Conservation (phyloP, 2,888 invertebrate species). For the Alentia gelatinosa region DNA sequence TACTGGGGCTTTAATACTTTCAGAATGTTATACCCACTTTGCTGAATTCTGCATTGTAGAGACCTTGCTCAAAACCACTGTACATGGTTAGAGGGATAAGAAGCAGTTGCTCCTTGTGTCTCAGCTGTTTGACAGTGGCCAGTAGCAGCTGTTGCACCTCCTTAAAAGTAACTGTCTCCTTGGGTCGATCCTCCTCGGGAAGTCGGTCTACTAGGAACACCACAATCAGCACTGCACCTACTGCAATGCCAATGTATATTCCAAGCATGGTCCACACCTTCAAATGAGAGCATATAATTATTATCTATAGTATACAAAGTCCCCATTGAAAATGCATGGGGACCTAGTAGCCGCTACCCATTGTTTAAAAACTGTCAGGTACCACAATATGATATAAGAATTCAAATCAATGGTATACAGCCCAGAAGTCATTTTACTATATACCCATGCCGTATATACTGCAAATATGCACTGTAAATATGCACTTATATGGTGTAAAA, state of each 20-base stretch:
- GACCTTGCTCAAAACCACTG: conserved; percentile 98
- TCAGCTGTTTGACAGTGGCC: conserved; percentile 91
- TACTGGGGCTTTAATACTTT: too few species aligned
- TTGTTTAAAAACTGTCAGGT: too few species aligned
- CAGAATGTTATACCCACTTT: conserved; percentile 78
- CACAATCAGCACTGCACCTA: conserved; percentile 89
- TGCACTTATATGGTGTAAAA: too few species aligned
- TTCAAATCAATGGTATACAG: too few species aligned
- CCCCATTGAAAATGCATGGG: too few species aligned
- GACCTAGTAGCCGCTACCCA: too few species aligned
- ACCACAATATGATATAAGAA: too few species aligned
- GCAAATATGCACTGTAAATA: too few species aligned
- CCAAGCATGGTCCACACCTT: conserved; percentile 65
- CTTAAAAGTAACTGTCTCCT: not conserved
- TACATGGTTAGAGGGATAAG: conserved; percentile 97
- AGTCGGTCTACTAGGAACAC: conserved; percentile 89
- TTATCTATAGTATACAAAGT: too few species aligned
- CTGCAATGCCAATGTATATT: conserved; percentile 62
- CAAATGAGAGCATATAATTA: too few species aligned
- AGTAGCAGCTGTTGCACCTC: conserved; percentile 63
- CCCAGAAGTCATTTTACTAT: too few species aligned
- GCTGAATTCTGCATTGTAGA: conserved; percentile 89
- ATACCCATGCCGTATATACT: too few species aligned
- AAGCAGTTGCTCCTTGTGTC: conserved; percentile 91
- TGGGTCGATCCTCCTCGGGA: conserved; percentile 58